phyloP scores from a whole-genome alignment of 2,888 invertebrate genomes.

The Nysson spinosus region DNA sequence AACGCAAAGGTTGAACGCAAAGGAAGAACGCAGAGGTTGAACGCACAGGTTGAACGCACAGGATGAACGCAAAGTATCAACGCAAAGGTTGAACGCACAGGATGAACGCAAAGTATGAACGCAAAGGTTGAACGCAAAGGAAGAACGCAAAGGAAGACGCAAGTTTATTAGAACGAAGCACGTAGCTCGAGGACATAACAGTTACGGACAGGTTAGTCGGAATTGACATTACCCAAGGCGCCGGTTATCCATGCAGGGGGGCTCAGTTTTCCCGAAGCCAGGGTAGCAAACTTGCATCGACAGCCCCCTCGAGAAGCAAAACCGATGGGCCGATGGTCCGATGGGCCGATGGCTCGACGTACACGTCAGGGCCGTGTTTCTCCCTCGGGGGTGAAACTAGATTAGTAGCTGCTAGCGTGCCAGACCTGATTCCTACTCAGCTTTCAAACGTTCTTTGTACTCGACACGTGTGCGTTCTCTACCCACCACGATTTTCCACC shows the following conservation, averaged over 20 bases:
- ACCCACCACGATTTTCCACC: background rate
- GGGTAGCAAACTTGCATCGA: constrained; percentile 4
- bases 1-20: too few relatives aligned
- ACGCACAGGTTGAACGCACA: too few relatives aligned
- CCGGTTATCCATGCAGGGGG: constrained; percentile 19
- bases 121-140: too few relatives aligned
- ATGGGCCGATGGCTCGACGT: background rate
- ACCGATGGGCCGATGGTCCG: constrained; percentile 9
- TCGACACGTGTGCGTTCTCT: constrained; percentile 61
- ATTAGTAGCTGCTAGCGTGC: constrained; percentile 66
- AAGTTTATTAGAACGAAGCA: background rate
- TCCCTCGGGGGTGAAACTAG: constrained; percentile 68
- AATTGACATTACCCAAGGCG: constrained; percentile 40
- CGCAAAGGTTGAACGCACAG: too few relatives aligned
- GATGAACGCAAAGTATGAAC: too few relatives aligned
- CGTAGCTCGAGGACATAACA: constrained; percentile 22
- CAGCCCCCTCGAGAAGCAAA: constrained; percentile 1
- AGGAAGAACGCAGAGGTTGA: too few relatives aligned
- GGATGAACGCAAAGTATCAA: too few relatives aligned
- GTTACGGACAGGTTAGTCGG: constrained; percentile 38
- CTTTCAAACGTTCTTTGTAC: constrained; percentile 63
- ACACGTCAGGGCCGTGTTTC: constrained; percentile 70
- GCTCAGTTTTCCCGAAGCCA: constrained; percentile 24
- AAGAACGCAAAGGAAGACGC: background rate
- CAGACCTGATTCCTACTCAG: constrained; percentile 54